Base-by-base conservation (phyloP, 2,797 vertebrate species). In the Loriculus beryllinus region DNA sequence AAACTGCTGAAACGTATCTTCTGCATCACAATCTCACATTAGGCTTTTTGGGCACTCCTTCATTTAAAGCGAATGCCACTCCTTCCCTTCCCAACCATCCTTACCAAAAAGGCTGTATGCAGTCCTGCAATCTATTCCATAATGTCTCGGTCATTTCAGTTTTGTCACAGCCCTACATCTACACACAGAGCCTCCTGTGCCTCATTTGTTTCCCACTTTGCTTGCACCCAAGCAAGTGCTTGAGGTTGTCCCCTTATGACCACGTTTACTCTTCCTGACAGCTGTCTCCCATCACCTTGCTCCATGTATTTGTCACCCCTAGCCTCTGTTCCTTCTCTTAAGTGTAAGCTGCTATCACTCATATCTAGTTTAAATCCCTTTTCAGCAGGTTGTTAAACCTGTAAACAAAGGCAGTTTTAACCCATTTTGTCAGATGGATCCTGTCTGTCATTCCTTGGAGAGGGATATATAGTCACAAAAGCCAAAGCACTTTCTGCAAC, bases 171-270 rank as follows among this genome's bases (percentile, higher is more conserved):
- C 33, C 57, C 40, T 42, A 16, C n/a, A 49, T 14, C 62, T 28
- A 19, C 26, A 21, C 6, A 47, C 29, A 0, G 0, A 78, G 29
- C 9, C 11, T 79, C 45, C 76, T 20, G 19, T 0, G 0, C 8
- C 33, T 79, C 65, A 3, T 37, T 78, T 35, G 8, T 40, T 86
- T 68, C 33, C 6, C 6, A 10, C 11, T 78, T 82, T 13, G 8
- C 52, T 35, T 35, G 12, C 12, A 28, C 10, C 28, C 0, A 0
- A 68, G 22, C 14, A 69, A 57, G 20, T 42, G 10, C n/a, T 67
- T 54, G 26, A 7, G 5, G 6, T 13, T 70, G 47, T 14, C 14
- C 12, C 28, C n/a, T 63, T 71, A 7, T 26, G 19, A 64, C 4
- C 19, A n/a, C 21, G 54, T 47, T 56, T 7, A 19, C 28, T 10